A percentile compares a stretch with the other conserved stretches of the same genome.
These are phyloP conservation scores for Poecilus cupreus DNA, from an alignment of 2,888 invertebrate genomes.

Conservation along the genomic window DNA sequence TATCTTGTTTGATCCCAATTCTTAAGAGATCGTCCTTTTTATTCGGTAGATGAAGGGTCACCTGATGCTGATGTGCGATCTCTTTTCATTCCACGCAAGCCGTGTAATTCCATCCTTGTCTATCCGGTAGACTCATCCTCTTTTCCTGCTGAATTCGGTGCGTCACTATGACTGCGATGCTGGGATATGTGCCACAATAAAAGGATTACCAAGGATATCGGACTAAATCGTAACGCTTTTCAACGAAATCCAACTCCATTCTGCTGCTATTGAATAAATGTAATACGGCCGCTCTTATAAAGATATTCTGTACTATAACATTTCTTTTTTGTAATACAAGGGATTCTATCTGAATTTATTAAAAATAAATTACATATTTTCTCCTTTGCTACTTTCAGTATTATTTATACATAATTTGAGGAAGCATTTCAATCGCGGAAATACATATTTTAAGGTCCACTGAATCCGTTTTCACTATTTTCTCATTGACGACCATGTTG, in stretches of 20 bases:
- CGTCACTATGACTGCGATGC: conserved; percentile 60
- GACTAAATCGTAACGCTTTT: conserved; percentile 56
- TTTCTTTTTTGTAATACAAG: no score
- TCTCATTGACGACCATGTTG: no score
- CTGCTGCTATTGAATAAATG: conserved; percentile 55
- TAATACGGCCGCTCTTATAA: conserved; percentile 38
- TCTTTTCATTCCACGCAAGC: conserved; percentile 66
- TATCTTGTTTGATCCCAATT: conserved; percentile 62
- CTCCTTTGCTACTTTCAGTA: no score
- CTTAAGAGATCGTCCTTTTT: conserved; percentile 63
- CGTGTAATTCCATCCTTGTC: conserved; percentile 62
- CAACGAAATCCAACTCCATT: conserved; percentile 52
- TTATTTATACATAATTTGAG: no score
- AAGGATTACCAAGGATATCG: conserved; percentile 58
- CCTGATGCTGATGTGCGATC: conserved; percentile 62
- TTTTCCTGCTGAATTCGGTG: conserved; percentile 57
- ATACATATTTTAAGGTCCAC: no score
- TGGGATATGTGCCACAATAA: conserved; percentile 59
- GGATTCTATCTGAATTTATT: no score
- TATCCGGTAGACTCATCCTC: conserved; percentile 56
- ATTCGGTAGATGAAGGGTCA: conserved; percentile 64
- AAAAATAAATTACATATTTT: no score
- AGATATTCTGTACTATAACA: neutral
- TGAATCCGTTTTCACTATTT: no score
- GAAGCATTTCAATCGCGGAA: no score